phyloP scores from a whole-genome alignment of 2,888 invertebrate species.

The Homarus gammarus region DNA sequence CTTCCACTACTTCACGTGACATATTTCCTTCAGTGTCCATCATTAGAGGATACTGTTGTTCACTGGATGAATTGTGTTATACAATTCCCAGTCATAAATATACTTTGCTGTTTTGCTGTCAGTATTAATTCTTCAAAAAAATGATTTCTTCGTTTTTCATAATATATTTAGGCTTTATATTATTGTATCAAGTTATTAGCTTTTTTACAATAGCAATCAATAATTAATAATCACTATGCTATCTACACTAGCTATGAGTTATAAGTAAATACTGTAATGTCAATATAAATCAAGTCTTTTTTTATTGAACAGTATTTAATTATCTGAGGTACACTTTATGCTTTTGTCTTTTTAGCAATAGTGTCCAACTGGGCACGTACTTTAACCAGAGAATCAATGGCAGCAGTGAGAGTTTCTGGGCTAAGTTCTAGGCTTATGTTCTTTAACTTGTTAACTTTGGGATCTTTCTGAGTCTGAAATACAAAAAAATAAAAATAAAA shows the following conservation, averaged over 20 bases:
- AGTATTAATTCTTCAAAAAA: no score
- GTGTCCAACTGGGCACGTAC: slow-evolving; percentile 62
- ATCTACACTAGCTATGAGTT: background rate
- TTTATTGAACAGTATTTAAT: no score
- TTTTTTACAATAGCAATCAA: no score
- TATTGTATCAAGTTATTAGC: no score
- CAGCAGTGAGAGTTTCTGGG: slow-evolving; percentile 43
- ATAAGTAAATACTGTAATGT: no score
- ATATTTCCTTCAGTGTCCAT: background rate
- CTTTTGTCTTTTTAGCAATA: slow-evolving; percentile 64
- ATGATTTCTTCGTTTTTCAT: no score
- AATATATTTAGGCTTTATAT: no score
- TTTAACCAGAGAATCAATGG: slow-evolving; percentile 61
- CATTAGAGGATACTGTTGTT: no score
- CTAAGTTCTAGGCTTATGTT: slow-evolving; percentile 39
- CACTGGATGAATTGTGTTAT: no score
- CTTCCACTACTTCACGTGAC: background rate
- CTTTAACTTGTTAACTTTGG: slow-evolving; percentile 7
- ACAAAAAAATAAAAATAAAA: background rate
- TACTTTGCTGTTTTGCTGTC: no score
- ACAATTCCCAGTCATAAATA: no score
- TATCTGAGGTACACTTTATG: background rate
- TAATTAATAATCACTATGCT: background rate
- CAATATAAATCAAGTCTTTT: no score
- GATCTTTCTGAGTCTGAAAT: slow-evolving; percentile 48